phyloP scores from a whole-genome alignment of 2,797 vertebrate species.

The Caiman crocodilus region DNA sequence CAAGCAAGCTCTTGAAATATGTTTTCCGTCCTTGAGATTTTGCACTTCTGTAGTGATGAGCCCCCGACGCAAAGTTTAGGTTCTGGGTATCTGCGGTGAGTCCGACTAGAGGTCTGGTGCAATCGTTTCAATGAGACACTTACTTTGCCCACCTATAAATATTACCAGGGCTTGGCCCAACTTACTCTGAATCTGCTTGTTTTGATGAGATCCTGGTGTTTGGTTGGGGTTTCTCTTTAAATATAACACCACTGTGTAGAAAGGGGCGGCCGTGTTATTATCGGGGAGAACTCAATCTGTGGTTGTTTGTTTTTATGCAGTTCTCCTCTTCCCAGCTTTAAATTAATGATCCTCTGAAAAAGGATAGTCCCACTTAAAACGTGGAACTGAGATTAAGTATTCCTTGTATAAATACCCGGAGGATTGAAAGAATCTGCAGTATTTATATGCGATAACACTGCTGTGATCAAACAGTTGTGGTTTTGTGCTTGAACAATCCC shows the following conservation, averaged over 20 bases:
- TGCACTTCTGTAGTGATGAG: not conserved
- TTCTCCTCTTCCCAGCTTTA: not conserved
- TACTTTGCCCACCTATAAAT: not conserved
- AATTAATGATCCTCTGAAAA: not conserved
- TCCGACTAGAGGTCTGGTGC: not conserved
- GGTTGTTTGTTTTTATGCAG: not conserved
- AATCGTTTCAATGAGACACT: not conserved
- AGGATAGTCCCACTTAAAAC: not conserved
- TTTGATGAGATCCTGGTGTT: slow-evolving; percentile 18
- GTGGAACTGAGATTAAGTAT: not conserved
- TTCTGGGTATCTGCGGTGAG: not conserved
- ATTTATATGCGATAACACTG: slow-evolving; percentile 55
- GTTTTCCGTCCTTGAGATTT: not conserved
- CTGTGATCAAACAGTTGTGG: slow-evolving; percentile 73
- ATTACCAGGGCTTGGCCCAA: not conserved
- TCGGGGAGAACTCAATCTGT: not conserved
- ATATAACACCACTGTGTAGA: not conserved
- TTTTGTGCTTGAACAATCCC: slow-evolving; percentile 58
- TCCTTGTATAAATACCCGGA: slow-evolving; percentile 39
- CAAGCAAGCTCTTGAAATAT: not conserved
- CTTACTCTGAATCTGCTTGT: not conserved
- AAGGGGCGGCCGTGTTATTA: not conserved
- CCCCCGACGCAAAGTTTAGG: not conserved
- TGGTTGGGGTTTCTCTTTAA: not conserved
- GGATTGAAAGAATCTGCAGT: slow-evolving; percentile 27